Evolutionary conservation across 2,888 invertebrate genomes (phyloP).

Genomic region (Choreutis nemorana): DNA sequence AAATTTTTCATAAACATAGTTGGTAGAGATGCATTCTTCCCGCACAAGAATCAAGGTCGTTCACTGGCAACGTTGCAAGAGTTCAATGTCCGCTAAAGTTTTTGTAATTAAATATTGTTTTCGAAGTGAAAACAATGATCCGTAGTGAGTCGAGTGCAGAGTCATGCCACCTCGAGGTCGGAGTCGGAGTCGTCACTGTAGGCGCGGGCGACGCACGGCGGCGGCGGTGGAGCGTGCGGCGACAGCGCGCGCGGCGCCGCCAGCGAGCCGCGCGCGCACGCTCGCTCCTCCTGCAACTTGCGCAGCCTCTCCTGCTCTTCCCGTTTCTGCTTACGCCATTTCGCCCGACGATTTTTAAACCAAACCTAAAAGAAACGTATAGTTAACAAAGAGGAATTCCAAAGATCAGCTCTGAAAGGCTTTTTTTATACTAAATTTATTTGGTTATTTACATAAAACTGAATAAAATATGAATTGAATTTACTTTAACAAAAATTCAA

Average conservation of each 20-base stretch:
- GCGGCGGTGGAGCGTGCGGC: conserved; percentile 36
- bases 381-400: conserved; percentile 2
- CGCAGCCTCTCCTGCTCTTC: conserved; percentile 85
- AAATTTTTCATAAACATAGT: no score
- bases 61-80: no score
- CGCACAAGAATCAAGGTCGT: no score
- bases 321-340: conserved; percentile 95
- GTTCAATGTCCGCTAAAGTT: no score
- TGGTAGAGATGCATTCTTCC: no score
- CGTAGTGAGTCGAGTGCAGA: no score
- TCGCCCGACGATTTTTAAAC: conserved; percentile 96
- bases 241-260: conserved; percentile 25
- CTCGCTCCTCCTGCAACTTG: conserved; percentile 82
- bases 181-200: conserved; percentile 80
- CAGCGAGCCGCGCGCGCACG: conserved; percentile 44
- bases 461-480: no score
- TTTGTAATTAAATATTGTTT: conserved; percentile 5
- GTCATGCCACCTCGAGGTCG: conserved; percentile 82
- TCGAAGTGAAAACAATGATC: not conserved
- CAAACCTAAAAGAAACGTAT: conserved; percentile 77
- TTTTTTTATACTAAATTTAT: not conserved
- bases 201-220: conserved; percentile 36
- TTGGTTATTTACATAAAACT: no score
- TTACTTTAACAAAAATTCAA: not conserved
- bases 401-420: not conserved